Evolutionary conservation across 2,113 vertebrate genomes (phyloP).

Genomic region (Alethe diademata): DNA sequence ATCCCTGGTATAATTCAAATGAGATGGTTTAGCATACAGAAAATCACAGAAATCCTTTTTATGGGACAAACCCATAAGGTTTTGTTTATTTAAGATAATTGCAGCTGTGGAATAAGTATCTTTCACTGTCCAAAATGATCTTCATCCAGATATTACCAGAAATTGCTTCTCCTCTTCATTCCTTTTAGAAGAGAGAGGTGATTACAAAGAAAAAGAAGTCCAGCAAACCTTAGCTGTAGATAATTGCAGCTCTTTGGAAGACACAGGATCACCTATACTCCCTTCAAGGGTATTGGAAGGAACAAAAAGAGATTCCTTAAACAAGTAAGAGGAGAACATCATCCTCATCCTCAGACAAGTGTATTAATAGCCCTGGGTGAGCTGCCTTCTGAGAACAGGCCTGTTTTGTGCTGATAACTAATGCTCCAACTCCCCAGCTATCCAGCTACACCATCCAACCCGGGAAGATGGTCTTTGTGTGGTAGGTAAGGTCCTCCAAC

Average conservation of each 20-base stretch:
- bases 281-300: background rate
- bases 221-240: background rate
- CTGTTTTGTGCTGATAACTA: background rate
- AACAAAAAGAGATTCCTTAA: background rate
- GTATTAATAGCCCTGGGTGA: background rate
- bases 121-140: background rate
- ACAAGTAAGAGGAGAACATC: background rate
- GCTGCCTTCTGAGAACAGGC: background rate
- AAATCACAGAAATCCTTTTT: conserved; percentile 38
- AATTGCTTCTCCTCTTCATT: background rate
- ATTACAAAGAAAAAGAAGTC: background rate
- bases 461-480: background rate
- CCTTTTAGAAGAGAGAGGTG: background rate
- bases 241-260: background rate
- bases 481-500: background rate
- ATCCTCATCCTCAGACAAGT: background rate
- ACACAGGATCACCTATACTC: background rate
- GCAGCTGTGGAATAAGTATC: conserved; percentile 28
- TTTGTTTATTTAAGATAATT: conserved; percentile 58
- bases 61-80: conserved; percentile 2
- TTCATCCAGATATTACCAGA: background rate
- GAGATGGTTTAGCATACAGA: conserved; percentile 19
- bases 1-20: conserved; percentile 39
- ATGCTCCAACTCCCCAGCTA: background rate
- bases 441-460: background rate